A percentile compares a stretch with the other conserved stretches of the same genome.
These are phyloP conservation scores for Cygnus olor DNA, from an alignment of 2,797 vertebrate species.

Conservation along the genomic window DNA sequence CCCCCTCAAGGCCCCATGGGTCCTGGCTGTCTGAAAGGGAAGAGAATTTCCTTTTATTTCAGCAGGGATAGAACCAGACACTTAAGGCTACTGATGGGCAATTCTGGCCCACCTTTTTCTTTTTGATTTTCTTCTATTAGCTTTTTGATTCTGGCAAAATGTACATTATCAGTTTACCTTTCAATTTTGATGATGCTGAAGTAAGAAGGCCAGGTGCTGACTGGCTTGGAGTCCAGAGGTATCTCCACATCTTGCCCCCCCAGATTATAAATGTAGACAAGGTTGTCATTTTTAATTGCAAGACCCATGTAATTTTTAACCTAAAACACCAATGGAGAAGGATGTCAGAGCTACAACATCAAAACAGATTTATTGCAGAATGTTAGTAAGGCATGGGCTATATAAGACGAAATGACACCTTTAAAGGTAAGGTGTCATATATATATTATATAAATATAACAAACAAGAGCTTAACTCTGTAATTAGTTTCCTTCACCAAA, in stretches of 20 bases:
- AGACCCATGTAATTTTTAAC: conserved; percentile 93
- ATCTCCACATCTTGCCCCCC: conserved; percentile 92
- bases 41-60: background rate
- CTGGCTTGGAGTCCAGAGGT: conserved; percentile 91
- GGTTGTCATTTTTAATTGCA: conserved; percentile 95
- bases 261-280: conserved; percentile 94
- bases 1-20: background rate
- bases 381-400: background rate
- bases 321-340: conserved; percentile 76
- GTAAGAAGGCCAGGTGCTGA: conserved; percentile 94
- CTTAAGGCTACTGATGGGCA: background rate
- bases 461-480: background rate
- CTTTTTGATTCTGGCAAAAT: background rate
- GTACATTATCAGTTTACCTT: conserved; percentile 79
- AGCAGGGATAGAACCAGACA: background rate
- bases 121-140: background rate
- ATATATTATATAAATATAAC: background rate
- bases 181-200: conserved; percentile 97
- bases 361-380: background rate
- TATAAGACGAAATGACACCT: background rate
- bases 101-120: background rate
- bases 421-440: background rate
- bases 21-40: background rate
- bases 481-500: background rate
- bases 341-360: background rate